Base-by-base conservation (phyloP, 2,113 vertebrate species). In the mouse (Mus musculus) region DNA sequence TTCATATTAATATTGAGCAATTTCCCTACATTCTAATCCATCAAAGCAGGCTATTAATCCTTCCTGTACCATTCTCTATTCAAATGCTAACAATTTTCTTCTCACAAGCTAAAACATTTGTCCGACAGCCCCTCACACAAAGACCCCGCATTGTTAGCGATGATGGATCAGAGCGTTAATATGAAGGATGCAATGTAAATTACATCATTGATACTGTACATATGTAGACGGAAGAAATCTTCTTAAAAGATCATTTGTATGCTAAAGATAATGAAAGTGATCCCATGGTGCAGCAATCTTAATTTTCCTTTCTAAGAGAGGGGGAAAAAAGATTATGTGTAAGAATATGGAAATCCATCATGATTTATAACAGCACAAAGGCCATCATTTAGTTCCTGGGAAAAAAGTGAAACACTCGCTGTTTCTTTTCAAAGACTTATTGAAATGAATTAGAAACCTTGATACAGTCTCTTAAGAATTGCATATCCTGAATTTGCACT, bases 1-100 rank as follows among this genome's bases (percentile, higher is more conserved):
- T 99, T 99, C 99, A 99, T 99, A 99, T 99, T 99, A 99, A 99
- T 99, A 99, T 99, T 99, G 98, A 99, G 99, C 99, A 99, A 99
- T 99, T 99, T 99, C 98, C 98, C 99, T 99, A 99, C 99, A 99
- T 99, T 99, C 99, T 99, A 99, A 99, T 99, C 99, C 99, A 99
- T 99, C 99, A 99, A 99, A 99, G 99, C 99, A 98, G 98, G 99
- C 99, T 99, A 99, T 99, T 99, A 99, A 99, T 99, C 99, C 99
- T 99, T 98, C 98, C 98, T 97, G 98, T 22, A 96, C 98, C 96
- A 98, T 99, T 99, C 99, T 98, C 98, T 99, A 99, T 99, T 99
- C 99, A 99, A 99, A 99, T 99, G 99, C 99, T 99, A 99, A 99
- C 99, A 98, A 98, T 98, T 98, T 99, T 99, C 99, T 99, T 97